These are phyloP conservation scores for Graphium colonna DNA, from an alignment of 2,888 invertebrate genomes.

Conservation along the genomic window DNA sequence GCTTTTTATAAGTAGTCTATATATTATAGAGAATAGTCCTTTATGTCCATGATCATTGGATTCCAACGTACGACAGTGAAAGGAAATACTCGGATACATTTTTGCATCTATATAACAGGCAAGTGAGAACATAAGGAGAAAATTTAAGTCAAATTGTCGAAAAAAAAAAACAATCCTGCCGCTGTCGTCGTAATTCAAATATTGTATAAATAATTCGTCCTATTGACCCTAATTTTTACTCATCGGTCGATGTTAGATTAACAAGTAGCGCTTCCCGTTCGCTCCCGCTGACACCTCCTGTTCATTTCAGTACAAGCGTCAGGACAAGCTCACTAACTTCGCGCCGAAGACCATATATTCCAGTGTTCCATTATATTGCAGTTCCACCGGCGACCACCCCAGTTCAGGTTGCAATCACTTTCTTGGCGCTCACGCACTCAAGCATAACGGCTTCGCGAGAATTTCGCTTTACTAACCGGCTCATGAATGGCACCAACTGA, in stretches of 20 bases:
- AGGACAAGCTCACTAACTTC: conserved; percentile 73
- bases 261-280: conserved; percentile 20
- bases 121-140: too few relatives aligned
- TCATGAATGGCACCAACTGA: neutral
- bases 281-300: conserved; percentile 46
- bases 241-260: conserved; percentile 20
- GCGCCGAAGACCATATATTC: conserved; percentile 61
- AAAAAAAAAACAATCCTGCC: neutral
- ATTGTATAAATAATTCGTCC: neutral
- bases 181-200: neutral
- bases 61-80: too few relatives aligned
- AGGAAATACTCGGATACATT: too few relatives aligned
- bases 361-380: conserved; percentile 49
- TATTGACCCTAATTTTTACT: neutral
- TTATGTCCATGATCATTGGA: neutral
- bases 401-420: conserved; percentile 65
- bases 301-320: conserved; percentile 79
- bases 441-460: conserved; percentile 39
- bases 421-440: conserved; percentile 50
- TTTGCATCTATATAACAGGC: too few relatives aligned
- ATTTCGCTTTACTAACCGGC: conserved; percentile 64
- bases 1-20: neutral
- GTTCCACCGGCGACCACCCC: conserved; percentile 47
- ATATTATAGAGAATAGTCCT: neutral
- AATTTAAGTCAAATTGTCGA: too few relatives aligned